A percentile compares a stretch with the other conserved stretches of the same genome.
These are phyloP conservation scores for Morelia viridis DNA, from an alignment of 2,797 vertebrate species.

Conservation along the genomic window DNA sequence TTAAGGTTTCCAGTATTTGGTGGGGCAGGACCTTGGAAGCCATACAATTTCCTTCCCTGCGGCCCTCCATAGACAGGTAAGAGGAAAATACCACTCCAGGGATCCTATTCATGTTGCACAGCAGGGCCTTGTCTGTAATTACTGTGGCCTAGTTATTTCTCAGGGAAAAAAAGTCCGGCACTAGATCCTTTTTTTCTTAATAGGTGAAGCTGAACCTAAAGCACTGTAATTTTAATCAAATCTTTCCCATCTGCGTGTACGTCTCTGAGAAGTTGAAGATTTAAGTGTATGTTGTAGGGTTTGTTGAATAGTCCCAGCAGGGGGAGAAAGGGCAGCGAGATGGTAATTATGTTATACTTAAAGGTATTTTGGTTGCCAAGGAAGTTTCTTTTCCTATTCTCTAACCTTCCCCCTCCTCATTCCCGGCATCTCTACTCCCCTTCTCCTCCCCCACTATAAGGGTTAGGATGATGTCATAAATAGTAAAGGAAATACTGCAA, in stretches of 20 bases:
- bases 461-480: constrained; percentile 63
- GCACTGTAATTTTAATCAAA: constrained; percentile 99
- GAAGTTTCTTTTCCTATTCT: constrained; percentile 43
- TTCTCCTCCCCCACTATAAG: constrained; percentile 37
- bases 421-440: constrained; percentile 24
- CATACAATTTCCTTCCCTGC: too few species aligned
- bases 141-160: constrained; percentile 80
- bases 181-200: constrained; percentile 86
- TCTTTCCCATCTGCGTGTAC: constrained; percentile 83
- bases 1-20: too few species aligned
- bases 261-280: constrained; percentile 86
- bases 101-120: constrained; percentile 72
- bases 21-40: too few species aligned
- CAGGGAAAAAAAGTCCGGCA: constrained; percentile 79
- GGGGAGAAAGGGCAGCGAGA: constrained; percentile 81
- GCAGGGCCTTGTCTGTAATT: constrained; percentile 75
- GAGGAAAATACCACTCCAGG: constrained; percentile 73
- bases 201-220: constrained; percentile 94
- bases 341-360: constrained; percentile 93
- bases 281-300: constrained; percentile 91
- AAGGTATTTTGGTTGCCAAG: constrained; percentile 90
- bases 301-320: constrained; percentile 83
- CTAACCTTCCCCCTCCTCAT: constrained; percentile 11
- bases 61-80: constrained; percentile 74
- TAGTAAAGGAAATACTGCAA: constrained; percentile 16